A percentile compares a stretch with the other conserved stretches of the same genome.
Evolutionary conservation across 2,797 vertebrate species (phyloP).

Genomic region (Pseudochirops corinnae): DNA sequence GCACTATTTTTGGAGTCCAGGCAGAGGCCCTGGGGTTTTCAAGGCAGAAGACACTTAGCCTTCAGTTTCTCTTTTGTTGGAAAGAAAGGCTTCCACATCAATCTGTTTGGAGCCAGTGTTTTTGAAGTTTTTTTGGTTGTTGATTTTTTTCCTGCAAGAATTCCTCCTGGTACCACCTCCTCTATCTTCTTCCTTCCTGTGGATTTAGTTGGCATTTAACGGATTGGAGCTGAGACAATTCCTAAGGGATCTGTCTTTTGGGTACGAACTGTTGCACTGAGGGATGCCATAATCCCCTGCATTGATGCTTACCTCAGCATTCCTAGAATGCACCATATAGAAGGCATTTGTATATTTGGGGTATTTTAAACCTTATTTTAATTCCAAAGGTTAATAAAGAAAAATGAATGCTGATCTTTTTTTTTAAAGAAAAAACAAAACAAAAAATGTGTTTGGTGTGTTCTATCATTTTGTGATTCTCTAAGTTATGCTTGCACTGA

Average conservation of each 20-base stretch:
- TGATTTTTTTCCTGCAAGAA: fast-evolving
- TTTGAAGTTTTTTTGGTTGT: fast-evolving
- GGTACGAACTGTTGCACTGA: background rate
- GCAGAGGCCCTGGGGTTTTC: background rate
- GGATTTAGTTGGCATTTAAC: background rate
- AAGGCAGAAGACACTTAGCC: fast-evolving
- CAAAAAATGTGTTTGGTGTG: background rate
- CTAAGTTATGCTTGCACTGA: background rate
- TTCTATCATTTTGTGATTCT: background rate
- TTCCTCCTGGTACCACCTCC: background rate
- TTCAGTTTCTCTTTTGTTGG: background rate
- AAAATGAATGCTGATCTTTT: constrained; percentile 49
- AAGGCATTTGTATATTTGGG: constrained; percentile 66
- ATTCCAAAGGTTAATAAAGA: constrained; percentile 62
- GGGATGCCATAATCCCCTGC: fast-evolving
- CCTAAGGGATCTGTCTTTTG: background rate
- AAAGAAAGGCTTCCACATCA: fast-evolving
- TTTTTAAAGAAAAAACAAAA: constrained; percentile 9
- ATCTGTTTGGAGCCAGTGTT: background rate
- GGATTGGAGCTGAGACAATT: constrained; percentile 9
- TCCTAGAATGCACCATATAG: constrained; percentile 34
- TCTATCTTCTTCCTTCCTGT: fast-evolving
- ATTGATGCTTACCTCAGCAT: constrained; percentile 67
- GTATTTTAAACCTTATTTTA: constrained; percentile 74
- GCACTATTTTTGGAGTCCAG: background rate